Percentiles rank a stretch among this genome's conserved stretches.
Conservation (phyloP, 2,888 invertebrate species). For the Drosophila quinaria region DNA sequence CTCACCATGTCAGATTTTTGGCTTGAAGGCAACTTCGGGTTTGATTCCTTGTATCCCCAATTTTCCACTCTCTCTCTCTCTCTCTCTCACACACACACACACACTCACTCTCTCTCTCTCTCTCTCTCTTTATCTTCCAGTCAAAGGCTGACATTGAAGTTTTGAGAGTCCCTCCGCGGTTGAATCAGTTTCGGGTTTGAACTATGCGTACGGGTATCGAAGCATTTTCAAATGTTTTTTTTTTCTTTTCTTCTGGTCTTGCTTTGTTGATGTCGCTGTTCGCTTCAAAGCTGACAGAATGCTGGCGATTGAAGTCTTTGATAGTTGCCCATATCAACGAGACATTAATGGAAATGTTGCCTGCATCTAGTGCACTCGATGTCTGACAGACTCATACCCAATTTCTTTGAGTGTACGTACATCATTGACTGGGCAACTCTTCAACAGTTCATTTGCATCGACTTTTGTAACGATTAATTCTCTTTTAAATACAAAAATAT, state of each 20-base stretch:
- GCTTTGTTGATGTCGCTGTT: slow-evolving; percentile 2
- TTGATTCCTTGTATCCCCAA: neutral
- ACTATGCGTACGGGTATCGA: slow-evolving; percentile 8
- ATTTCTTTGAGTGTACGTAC: neutral
- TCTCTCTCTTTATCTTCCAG: neutral
- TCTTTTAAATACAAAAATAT: no score
- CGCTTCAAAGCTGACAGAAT: slow-evolving; percentile 20
- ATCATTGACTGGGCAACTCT: neutral
- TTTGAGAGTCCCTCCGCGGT: neutral
- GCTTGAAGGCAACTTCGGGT: slow-evolving; percentile 10
- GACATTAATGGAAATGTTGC: slow-evolving; percentile 49
- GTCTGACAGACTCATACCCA: neutral
- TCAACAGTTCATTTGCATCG: neutral
- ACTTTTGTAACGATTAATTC: neutral
- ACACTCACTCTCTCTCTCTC: neutral
- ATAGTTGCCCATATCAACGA: slow-evolving; percentile 15
- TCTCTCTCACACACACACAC: no score
- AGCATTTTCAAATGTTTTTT: neutral
- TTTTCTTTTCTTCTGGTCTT: neutral
- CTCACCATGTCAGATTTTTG: slow-evolving; percentile 11
- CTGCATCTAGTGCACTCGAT: slow-evolving; percentile 18
- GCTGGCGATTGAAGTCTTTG: slow-evolving; percentile 22
- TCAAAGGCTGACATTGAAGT: slow-evolving; percentile 21
- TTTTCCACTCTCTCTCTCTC: neutral
- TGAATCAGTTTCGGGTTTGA: slow-evolving; percentile 16